Evolutionary conservation across 2,888 invertebrate genomes (phyloP), one percentile per base, ranked within the genome.

Genomic region (Melinaea menophilus): DNA sequence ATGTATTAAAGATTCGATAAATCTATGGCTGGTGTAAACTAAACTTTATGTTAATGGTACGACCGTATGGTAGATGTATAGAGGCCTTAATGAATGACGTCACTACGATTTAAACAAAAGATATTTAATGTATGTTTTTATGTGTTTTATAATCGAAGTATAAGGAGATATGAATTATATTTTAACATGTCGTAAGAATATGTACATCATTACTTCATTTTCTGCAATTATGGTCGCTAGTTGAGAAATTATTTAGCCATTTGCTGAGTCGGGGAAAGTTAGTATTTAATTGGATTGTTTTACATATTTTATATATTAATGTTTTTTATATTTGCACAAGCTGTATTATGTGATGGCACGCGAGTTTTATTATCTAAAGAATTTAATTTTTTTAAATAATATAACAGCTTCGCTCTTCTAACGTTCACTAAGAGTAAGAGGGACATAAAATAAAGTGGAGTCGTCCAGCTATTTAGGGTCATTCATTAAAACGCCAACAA

Each of bases 311-410:
- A 51, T 51, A 41, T 37, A 37, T 37, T 5, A 5, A 37, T 5
- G 3, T 48, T 48, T 48, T 48, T n/a, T 48, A 5, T 7, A 9
- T 51, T 4, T 7, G 7, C 5, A 11, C 4, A 3, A 11, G 7
- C 31, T 4, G 31, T 5, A 31, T 9, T 51, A n/a, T 31, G 51
- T 51, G 31, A 62, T 35, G 47, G 56, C 67, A 65, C 65, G 65
- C 65, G 67, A 47, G 12, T 34, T 58, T 60, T 58, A 63, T 62
- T 65, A 63, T 54, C 45, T 54, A 13, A 59, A 58, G 37, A 57
- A 51, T 22, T 45, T 62, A 59, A 59, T 62, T 62, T 46, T 55
- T 41, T 31, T 60, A 47, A 51, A 51, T 51, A 51, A 51, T 31
- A 31, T 31, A 9, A 51, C 51, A 51, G 3, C 31, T 31, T 51